Conservation (phyloP, 2,888 invertebrate genomes). For the Drosophila tripunctata region DNA sequence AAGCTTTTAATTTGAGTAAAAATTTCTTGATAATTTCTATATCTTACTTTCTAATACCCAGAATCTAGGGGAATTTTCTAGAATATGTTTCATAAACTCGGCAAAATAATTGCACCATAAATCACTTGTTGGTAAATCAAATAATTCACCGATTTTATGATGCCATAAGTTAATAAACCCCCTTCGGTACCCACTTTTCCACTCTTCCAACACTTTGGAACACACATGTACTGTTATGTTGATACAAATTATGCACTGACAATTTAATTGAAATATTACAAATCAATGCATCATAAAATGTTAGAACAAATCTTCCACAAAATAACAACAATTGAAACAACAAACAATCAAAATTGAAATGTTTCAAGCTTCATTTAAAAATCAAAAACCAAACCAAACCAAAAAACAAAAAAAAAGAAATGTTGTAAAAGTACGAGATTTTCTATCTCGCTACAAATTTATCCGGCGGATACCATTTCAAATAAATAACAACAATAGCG, state of each 20-base stretch:
- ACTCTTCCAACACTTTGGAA: slow-evolving; percentile 2
- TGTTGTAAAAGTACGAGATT: slow-evolving; percentile 23
- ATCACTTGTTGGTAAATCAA: slow-evolving; percentile 37
- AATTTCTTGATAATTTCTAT: too few species aligned
- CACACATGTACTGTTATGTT: slow-evolving; percentile 25
- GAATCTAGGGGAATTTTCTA: background rate
- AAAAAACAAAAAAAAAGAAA: slow-evolving; percentile 21
- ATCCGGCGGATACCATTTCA: slow-evolving; percentile 77
- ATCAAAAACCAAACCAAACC: slow-evolving; percentile 23
- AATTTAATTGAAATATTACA: slow-evolving; percentile 76
- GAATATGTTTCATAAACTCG: background rate
- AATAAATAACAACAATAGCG: slow-evolving; percentile 68
- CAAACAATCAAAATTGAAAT: slow-evolving; percentile 62
- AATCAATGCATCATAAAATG: slow-evolving; percentile 75
- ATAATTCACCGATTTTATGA: slow-evolving; percentile 28
- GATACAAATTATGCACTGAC: slow-evolving; percentile 66
- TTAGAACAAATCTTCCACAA: slow-evolving; percentile 72
- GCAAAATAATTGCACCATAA: background rate
- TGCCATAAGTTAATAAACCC: slow-evolving; percentile 49
- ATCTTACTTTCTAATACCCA: too few species aligned
- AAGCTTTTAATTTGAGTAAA: too few species aligned
- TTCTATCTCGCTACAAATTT: slow-evolving; percentile 50
- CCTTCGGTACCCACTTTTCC: background rate
- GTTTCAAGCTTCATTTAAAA: slow-evolving; percentile 72
- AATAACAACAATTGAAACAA: slow-evolving; percentile 40